Conservation (phyloP, 2,797 vertebrate genomes). For the Pygocentrus nattereri region DNA sequence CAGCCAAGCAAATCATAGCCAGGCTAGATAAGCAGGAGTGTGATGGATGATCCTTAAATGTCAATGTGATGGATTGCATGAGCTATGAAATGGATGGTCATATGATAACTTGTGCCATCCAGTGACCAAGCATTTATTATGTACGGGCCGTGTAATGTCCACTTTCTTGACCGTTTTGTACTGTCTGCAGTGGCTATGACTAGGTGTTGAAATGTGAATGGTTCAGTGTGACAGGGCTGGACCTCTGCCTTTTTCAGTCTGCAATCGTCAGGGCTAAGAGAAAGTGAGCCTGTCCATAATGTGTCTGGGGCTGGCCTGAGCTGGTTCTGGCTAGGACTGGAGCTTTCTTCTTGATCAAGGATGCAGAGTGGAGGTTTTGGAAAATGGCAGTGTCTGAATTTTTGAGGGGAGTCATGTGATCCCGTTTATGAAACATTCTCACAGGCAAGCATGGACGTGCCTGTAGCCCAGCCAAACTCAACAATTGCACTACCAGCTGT, state of each 20-base stretch:
- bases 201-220: constrained; percentile 44
- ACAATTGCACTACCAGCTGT: constrained; percentile 50
- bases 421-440: constrained; percentile 60
- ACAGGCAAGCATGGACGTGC: constrained; percentile 36
- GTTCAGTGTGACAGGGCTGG: constrained; percentile 30
- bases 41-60: not conserved
- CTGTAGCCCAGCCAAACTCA: constrained; percentile 28
- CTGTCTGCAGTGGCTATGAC: constrained; percentile 42
- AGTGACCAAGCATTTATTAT: constrained; percentile 36
- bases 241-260: not conserved
- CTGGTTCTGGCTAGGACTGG: constrained; percentile 31
- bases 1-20: not conserved
- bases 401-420: constrained; percentile 42
- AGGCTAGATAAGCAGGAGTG: not conserved
- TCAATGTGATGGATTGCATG: not conserved
- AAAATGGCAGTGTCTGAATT: constrained; percentile 46
- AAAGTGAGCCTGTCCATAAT: constrained; percentile 2
- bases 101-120: not conserved
- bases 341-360: constrained; percentile 36
- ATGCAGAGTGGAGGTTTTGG: constrained; percentile 40
- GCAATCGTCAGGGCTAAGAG: constrained; percentile 12
- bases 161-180: constrained; percentile 19
- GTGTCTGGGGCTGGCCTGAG: constrained; percentile 29
- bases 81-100: not conserved
- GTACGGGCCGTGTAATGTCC: not conserved